phyloP scores from a whole-genome alignment of 2,113 vertebrate species.

The Thymallus thymallus region DNA sequence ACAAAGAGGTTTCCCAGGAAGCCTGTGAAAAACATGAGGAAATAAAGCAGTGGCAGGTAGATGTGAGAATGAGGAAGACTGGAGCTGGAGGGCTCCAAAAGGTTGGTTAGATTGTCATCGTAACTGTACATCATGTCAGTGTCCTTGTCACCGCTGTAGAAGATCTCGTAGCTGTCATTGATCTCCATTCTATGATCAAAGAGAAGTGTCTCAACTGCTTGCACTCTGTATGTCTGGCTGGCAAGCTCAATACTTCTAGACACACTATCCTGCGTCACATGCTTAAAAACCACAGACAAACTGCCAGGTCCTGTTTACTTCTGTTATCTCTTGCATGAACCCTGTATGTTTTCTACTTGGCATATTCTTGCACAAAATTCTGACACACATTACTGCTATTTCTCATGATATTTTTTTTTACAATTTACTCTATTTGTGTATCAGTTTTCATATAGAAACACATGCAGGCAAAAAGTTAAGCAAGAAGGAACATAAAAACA shows the following conservation, averaged over 20 bases:
- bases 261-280: conserved; percentile 20
- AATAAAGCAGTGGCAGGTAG: conserved; percentile 77
- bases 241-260: conserved; percentile 20
- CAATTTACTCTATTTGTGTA: too few relatives aligned
- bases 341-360: neutral
- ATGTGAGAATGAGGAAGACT: conserved; percentile 56
- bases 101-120: accelerated
- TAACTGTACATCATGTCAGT: neutral
- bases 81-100: accelerated
- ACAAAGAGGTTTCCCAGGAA: conserved; percentile 81
- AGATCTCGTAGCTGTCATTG: neutral
- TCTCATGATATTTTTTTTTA: too few relatives aligned
- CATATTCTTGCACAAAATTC: neutral
- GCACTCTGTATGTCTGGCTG: conserved; percentile 25
- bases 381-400: too few relatives aligned
- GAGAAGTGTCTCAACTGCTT: conserved; percentile 19
- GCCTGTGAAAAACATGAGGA: conserved; percentile 76
- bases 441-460: too few relatives aligned
- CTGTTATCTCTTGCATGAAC: conserved; percentile 24
- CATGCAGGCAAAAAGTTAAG: too few relatives aligned
- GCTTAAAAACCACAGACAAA: conserved; percentile 60
- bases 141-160: neutral
- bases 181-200: conserved; percentile 37
- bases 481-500: too few relatives aligned
- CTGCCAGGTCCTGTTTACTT: conserved; percentile 62